Percentiles rank a stretch among this genome's conserved stretches.
These are phyloP conservation scores for Cottoperca gobio DNA, from an alignment of 2,797 vertebrate species.

Conservation along the genomic window DNA sequence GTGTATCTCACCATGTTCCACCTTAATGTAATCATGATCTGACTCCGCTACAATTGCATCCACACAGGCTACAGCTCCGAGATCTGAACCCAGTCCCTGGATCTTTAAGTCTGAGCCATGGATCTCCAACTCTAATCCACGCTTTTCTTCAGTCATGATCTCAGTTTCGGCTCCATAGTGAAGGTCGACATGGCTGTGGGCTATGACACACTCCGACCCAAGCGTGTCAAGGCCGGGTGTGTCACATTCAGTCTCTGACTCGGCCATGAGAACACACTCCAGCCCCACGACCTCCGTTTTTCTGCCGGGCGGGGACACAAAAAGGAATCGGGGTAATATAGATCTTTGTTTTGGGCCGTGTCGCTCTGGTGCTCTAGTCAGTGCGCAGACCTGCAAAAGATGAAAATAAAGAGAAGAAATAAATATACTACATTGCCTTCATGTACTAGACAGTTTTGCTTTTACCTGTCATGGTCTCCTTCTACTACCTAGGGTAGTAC, in stretches of 20 bases:
- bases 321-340: constrained; percentile 67
- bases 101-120: constrained; percentile 84
- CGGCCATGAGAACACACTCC: constrained; percentile 90
- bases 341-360: constrained; percentile 40
- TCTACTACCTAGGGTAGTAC: no score
- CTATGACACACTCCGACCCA: constrained; percentile 91
- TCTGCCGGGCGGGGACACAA: constrained; percentile 71
- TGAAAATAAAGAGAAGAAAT: background rate
- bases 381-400: constrained; percentile 65
- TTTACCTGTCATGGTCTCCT: background rate
- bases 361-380: constrained; percentile 43
- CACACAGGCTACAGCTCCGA: constrained; percentile 84
- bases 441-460: background rate
- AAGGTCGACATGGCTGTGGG: constrained; percentile 89
- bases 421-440: background rate
- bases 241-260: constrained; percentile 92
- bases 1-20: constrained; percentile 84
- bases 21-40: constrained; percentile 88
- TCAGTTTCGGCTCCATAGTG: constrained; percentile 88
- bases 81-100: constrained; percentile 82
- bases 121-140: constrained; percentile 86
- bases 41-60: constrained; percentile 85
- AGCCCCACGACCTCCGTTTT: constrained; percentile 89
- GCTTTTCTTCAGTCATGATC: constrained; percentile 89
- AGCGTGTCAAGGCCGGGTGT: constrained; percentile 89